Conservation (phyloP, 2,797 vertebrate genomes). For the Etheostoma perlongum region DNA sequence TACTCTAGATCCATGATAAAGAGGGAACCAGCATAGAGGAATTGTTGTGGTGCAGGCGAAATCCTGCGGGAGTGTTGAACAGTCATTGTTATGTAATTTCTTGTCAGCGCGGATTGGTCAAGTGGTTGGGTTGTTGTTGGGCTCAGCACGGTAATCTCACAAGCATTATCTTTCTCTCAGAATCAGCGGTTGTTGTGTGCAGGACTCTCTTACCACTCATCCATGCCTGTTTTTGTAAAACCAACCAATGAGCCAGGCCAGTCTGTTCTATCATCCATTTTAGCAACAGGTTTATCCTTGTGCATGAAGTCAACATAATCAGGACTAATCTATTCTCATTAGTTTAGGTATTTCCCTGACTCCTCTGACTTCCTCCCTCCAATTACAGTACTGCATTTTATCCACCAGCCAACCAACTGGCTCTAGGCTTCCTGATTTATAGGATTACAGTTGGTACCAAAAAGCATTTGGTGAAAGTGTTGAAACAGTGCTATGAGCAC, state of each 20-base stretch:
- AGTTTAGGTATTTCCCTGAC: slow-evolving; percentile 15
- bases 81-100: slow-evolving; percentile 79
- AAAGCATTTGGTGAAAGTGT: not conserved
- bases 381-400: slow-evolving; percentile 1
- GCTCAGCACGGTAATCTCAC: slow-evolving; percentile 72
- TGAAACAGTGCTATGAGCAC: not conserved
- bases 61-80: slow-evolving; percentile 58
- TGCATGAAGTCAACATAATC: slow-evolving; percentile 6
- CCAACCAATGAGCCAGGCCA: slow-evolving; percentile 33
- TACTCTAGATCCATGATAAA: slow-evolving; percentile 33
- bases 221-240: slow-evolving; percentile 49
- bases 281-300: slow-evolving; percentile 27
- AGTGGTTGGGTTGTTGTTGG: slow-evolving; percentile 65
- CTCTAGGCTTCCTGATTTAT: not conserved
- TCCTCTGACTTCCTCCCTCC: slow-evolving; percentile 5
- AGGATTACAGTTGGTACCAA: not conserved
- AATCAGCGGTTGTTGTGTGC: slow-evolving; percentile 61
- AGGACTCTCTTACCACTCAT: slow-evolving; percentile 44
- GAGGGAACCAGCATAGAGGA: slow-evolving; percentile 38
- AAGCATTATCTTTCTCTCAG: slow-evolving; percentile 71
- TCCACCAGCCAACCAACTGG: not conserved
- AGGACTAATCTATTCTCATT: slow-evolving; percentile 11
- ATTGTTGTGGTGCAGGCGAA: slow-evolving; percentile 59
- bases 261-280: slow-evolving; percentile 30
- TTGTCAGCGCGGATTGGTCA: slow-evolving; percentile 65